Evolutionary conservation across 2,888 invertebrate species (phyloP).

Genomic region (Phaedon cochleariae): DNA sequence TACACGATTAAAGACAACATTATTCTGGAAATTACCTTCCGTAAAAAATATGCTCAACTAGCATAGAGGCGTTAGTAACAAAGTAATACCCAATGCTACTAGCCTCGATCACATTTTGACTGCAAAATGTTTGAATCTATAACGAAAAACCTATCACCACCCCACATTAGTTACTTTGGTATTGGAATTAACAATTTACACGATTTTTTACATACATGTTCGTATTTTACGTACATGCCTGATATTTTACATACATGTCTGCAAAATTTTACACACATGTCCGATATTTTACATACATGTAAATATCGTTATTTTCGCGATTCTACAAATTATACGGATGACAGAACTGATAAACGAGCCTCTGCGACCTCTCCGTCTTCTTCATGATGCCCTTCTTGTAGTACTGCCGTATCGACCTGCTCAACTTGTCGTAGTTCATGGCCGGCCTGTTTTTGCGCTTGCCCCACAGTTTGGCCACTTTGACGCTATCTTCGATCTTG

Average conservation of each 20-base stretch:
- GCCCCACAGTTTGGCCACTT: conserved; percentile 98
- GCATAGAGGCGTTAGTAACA: conserved; percentile 39
- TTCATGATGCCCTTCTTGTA: conserved; percentile 99
- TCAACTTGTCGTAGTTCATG: conserved; percentile 99
- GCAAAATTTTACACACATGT: not conserved
- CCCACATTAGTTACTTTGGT: conserved; percentile 36
- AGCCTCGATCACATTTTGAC: conserved; percentile 51
- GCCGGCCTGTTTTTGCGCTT: conserved; percentile 97
- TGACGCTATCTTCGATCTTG: conserved; percentile 98
- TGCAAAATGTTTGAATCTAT: conserved; percentile 54
- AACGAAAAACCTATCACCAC: conserved; percentile 26
- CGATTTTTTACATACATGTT: not conserved
- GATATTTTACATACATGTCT: not conserved
- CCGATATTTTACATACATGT: not conserved
- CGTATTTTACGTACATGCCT: no score
- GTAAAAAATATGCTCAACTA: conserved; percentile 44
- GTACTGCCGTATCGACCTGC: conserved; percentile 96
- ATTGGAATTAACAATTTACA: conserved; percentile 26
- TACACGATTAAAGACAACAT: conserved; percentile 51
- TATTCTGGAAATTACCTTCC: conserved; percentile 67
- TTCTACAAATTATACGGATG: conserved; percentile 88
- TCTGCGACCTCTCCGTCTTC: conserved; percentile 97
- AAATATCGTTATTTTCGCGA: not conserved
- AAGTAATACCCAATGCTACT: conserved; percentile 58
- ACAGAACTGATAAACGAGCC: conserved; percentile 98